Evolutionary conservation across 2,113 vertebrate genomes (phyloP).

Genomic region (Gobius niger): DNA sequence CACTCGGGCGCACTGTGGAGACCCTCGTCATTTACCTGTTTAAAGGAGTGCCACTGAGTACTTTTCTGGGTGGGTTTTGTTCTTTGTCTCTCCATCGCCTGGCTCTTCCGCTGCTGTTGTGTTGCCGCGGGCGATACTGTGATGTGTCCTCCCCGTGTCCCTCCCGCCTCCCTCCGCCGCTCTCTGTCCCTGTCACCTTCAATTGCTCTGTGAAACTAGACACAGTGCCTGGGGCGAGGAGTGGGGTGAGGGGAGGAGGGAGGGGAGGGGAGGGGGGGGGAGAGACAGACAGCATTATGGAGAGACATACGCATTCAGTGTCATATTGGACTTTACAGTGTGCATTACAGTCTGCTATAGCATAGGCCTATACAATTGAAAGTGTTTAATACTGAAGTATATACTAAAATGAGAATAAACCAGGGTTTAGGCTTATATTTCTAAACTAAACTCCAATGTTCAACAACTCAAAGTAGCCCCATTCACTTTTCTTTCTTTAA

Average conservation of each 20-base stretch:
- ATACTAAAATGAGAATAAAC: too few relatives aligned
- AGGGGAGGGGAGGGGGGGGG: slow-evolving; percentile 30
- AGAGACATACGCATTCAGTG: slow-evolving; percentile 59
- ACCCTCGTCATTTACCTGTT: slow-evolving; percentile 40
- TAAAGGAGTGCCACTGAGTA: slow-evolving; percentile 53
- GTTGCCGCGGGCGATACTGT: slow-evolving; percentile 74
- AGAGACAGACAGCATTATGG: slow-evolving; percentile 58
- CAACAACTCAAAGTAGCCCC: too few relatives aligned
- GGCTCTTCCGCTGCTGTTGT: slow-evolving; percentile 70
- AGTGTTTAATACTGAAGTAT: slow-evolving; percentile 16
- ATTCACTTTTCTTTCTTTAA: too few relatives aligned
- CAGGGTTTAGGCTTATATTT: too few relatives aligned
- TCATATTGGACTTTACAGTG: slow-evolving; percentile 26
- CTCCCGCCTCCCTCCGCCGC: slow-evolving; percentile 70
- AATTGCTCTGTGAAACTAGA: slow-evolving; percentile 81
- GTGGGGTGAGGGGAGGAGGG: slow-evolving; percentile 7
- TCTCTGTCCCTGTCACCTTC: slow-evolving; percentile 82
- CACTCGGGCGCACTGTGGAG: slow-evolving; percentile 11
- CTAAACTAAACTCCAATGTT: too few relatives aligned
- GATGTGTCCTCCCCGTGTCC: slow-evolving; percentile 76
- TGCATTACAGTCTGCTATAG: not conserved
- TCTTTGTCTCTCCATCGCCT: slow-evolving; percentile 70
- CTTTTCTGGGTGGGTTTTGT: slow-evolving; percentile 57
- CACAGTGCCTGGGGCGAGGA: slow-evolving; percentile 70
- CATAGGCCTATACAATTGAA: not conserved